Conservation (phyloP, 30 jellyfish, hydroid and myxozoan genomes). For the Aurelia aurita region DNA sequence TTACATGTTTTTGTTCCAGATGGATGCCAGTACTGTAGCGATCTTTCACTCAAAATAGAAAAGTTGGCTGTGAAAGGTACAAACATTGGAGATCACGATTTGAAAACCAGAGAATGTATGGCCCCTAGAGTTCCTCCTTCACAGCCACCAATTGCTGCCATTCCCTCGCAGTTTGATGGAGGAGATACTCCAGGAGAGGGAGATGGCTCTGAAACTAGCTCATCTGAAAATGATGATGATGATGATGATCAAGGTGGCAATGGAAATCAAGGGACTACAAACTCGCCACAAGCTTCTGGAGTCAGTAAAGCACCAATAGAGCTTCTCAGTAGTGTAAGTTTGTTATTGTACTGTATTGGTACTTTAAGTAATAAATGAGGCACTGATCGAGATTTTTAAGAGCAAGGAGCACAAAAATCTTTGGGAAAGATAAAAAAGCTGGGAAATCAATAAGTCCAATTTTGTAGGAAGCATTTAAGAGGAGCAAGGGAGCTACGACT, state of each 20-base stretch:
- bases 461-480: too few species aligned
- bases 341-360: too few species aligned
- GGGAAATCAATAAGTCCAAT: too few species aligned
- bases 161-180: background rate
- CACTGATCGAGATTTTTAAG: too few species aligned
- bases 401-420: too few species aligned
- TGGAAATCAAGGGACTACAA: constrained; percentile 17
- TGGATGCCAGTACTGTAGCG: background rate
- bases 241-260: constrained; percentile 41
- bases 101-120: constrained; percentile 13
- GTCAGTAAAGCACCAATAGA: constrained; percentile 20
- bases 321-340: constrained; percentile 17
- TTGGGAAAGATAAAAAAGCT: too few species aligned
- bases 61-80: constrained; percentile 9
- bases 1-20: too few species aligned
- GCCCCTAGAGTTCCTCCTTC: constrained; percentile 36
- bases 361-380: too few species aligned
- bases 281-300: background rate
- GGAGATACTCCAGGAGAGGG: background rate
- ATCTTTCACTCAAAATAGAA: background rate
- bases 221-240: constrained; percentile 24
- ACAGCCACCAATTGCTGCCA: too few species aligned
- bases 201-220: constrained; percentile 12
- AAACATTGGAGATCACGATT: background rate
- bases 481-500: too few species aligned